Base-by-base conservation (phyloP, 1,140 invertebrate genomes). In the Pogonognathellus flavescens region DNA sequence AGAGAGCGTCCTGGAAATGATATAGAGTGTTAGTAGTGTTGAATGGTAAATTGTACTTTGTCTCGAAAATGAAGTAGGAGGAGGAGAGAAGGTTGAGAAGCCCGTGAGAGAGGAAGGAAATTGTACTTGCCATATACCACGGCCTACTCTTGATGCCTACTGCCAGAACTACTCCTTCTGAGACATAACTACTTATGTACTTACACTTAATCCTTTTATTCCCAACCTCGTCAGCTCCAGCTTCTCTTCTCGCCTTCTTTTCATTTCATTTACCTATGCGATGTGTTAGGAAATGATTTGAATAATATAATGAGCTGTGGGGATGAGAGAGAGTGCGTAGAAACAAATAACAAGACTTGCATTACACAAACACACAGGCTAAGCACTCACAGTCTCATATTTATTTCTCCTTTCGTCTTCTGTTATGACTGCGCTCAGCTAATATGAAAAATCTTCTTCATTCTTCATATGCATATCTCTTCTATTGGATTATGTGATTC, bases 201-300 rank as follows among this genome's bases (percentile, higher is more conserved):
- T 16, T 76, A 76, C 25, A 31, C 31, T 31, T 76, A 76, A 76
- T 76, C 70, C 70, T 49, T 76, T 76, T 76, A 76, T 76, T 76
- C 41, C 70, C 18, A 49, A 76, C 31, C 70, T 76, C 70, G 49
- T 76, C 70, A 76, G 70, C 70, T 76, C 31, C 14, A 76, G 70
- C 70, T 76, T 76, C 70, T 76, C 31, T 76, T 76, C 70, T 76
- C 70, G 70, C 70, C 70, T 76, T 76, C 70, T 76, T 76, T 76
- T 76, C 70, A 76, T 76, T 76, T 50, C 70, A 76, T 76, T 76
- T 76, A 76, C 66, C 22, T 72, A 72, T 72, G 66, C 41, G 66
- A 72, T 72, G 41, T 72, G 66, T 72, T 72, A 72, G 66, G 66
- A 72, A 72, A 72, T 72, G 66, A 72, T 72, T 72, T 72, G 66